Percentiles rank a stretch among this genome's conserved stretches.
These are phyloP conservation scores for Macrotrachela quadricornifera DNA, from an alignment of 1,140 invertebrate species.

Conservation along the genomic window DNA sequence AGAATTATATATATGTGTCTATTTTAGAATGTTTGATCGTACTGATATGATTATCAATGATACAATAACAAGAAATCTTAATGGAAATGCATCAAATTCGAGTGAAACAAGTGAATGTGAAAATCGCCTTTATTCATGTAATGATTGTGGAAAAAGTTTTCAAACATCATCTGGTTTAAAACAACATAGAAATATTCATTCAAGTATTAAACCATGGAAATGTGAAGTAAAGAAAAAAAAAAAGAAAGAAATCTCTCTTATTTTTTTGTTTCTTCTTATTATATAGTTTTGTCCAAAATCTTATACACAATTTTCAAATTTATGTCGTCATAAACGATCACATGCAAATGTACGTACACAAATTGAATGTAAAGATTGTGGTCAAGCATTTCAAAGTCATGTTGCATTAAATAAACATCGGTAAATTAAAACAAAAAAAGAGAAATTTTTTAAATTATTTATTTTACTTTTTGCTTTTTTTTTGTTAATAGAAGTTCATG, in stretches of 20 bases:
- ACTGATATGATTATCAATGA: too few species aligned
- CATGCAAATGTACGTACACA: conserved; percentile 43
- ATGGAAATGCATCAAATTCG: too few species aligned
- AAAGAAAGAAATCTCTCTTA: not conserved
- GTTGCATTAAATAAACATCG: conserved; percentile 1
- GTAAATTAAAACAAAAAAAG: too few species aligned
- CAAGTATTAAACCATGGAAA: conserved; percentile 87
- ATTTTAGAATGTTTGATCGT: too few species aligned
- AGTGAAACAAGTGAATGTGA: too few species aligned
- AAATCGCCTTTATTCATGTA: conserved; percentile 64
- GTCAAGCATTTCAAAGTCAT: conserved; percentile 2
- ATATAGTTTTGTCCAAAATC: conserved; percentile 44
- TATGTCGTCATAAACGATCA: conserved; percentile 96
- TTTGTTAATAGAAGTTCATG: too few species aligned
- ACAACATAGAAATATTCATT: conserved; percentile 97
- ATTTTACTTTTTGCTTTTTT: too few species aligned
- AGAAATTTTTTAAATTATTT: too few species aligned
- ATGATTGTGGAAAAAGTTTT: conserved; percentile 93
- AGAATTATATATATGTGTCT: too few species aligned
- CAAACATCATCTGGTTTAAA: conserved; percentile 86
- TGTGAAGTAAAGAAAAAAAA: conserved; percentile 23
- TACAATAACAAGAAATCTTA: too few species aligned
- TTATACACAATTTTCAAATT: conserved; percentile 98
- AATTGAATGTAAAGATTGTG: conserved; percentile 4
- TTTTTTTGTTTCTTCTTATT: not conserved